Base-by-base conservation (phyloP, 2,797 vertebrate genomes). In the Smutsia temminckii region DNA sequence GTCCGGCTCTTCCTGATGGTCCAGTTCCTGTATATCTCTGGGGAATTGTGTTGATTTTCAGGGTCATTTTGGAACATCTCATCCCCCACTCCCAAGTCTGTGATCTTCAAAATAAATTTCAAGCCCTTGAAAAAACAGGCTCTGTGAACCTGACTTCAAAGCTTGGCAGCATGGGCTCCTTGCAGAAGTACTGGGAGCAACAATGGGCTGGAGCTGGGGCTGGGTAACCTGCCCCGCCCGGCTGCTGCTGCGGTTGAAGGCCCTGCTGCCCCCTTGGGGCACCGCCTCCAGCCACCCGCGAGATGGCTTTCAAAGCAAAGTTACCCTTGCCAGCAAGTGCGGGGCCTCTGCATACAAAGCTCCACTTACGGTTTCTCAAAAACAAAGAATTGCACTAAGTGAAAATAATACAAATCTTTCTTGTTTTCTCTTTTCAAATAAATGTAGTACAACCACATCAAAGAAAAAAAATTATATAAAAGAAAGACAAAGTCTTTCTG, bases 61-160 rank as follows among this genome's bases (percentile, higher is more conserved):
- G 69, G 29, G 16, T 87, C 57, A 53, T 66, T 91, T 49, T 29
- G 57, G n/a, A 79, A 51, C n/a, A 32, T 32, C 11, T 59, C 2
- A 13, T 63, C 42, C 18, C 13, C 14, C 1, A 2, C 2, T 16
- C 5, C 16, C 53, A 83, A 18, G 16, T 87, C 80, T 84, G 7
- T 49, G 25, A 29, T 93, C 85, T 93, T 34, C 2, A 37, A 25
- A 10, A n/a, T 27, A 78, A 77, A 80, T 10, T 72, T 92, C 81
- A 87, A 2, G 27, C 53, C 93, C 55, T 46, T 32, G 37, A 68
- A n/a, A 46, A 94, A 89, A 79, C 53, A 90, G 96, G 75, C 93
- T 91, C 77, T 0, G 1, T 93, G 78, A 97, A 94, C 29, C 53
- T 5, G n/a, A 97, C 98, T 98, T 98, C 98, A 98, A 98, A 98